These are phyloP conservation scores for Sycophila sp. DNA, from an alignment of 1,140 invertebrate species.

Conservation along the genomic window DNA sequence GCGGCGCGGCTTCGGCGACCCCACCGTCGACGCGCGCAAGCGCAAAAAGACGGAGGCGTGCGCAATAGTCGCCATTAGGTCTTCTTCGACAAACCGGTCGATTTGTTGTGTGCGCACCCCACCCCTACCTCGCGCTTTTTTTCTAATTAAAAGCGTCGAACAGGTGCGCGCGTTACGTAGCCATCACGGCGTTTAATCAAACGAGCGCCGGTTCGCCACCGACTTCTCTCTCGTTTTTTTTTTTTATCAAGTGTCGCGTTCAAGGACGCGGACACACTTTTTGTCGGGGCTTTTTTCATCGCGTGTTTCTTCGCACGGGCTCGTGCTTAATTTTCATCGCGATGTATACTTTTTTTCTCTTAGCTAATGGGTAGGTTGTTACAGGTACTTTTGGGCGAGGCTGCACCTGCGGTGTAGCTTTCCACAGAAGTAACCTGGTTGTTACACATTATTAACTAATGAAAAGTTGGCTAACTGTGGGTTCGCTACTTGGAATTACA, in stretches of 20 bases:
- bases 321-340: background rate
- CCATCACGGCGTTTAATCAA: background rate
- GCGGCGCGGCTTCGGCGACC: background rate
- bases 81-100: conserved; percentile 36
- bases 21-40: too few species aligned
- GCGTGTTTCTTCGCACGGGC: background rate
- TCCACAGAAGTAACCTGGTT: too few species aligned
- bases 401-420: too few species aligned
- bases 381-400: too few species aligned
- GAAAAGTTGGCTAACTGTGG: too few species aligned
- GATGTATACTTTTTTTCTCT: background rate
- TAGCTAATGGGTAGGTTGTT: too few species aligned
- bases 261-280: conserved; percentile 19
- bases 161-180: background rate
- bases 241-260: background rate
- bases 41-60: background rate
- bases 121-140: conserved; percentile 10
- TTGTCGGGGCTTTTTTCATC: background rate
- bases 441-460: too few species aligned
- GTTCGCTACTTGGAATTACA: too few species aligned
- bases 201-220: background rate
- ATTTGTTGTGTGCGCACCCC: conserved; percentile 5
- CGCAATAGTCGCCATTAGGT: conserved; percentile 29
- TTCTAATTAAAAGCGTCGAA: conserved; percentile 19
- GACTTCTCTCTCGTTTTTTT: background rate